A percentile compares a stretch with the other conserved stretches of the same genome.
Evolutionary conservation across 2,797 vertebrate genomes (phyloP).

Genomic region (Gambusia yucatana): DNA sequence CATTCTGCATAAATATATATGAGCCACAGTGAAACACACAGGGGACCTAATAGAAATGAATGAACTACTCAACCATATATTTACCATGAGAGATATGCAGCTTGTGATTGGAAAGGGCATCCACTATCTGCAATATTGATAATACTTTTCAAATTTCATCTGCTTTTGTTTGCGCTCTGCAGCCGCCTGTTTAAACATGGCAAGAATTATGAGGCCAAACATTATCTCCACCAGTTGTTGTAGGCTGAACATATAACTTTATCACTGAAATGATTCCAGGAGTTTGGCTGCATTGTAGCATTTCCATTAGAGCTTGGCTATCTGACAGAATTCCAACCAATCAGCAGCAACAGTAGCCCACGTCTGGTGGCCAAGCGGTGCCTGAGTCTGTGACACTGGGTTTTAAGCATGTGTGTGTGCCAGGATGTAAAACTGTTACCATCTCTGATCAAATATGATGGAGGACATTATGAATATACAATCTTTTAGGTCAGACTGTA

Average conservation of each 20-base stretch:
- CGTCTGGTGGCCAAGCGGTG: conserved; percentile 87
- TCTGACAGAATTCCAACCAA: conserved; percentile 96
- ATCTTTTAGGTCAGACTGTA: conserved; percentile 50
- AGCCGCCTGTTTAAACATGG: conserved; percentile 99
- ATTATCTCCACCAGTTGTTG: conserved; percentile 98
- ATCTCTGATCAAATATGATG: conserved; percentile 69
- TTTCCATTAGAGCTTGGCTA: conserved; percentile 99
- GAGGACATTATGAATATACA: conserved; percentile 54
- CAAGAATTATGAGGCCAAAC: conserved; percentile 99
- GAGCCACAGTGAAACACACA: conserved; percentile 88
- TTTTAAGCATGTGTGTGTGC: conserved; percentile 42
- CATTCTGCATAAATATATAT: conserved; percentile 87
- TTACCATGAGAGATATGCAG: conserved; percentile 98
- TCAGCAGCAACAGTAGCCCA: conserved; percentile 89
- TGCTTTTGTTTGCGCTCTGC: conserved; percentile 99
- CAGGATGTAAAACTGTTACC: conserved; percentile 68
- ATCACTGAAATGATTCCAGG: conserved; percentile 99
- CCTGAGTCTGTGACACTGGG: conserved; percentile 67
- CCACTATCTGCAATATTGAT: conserved; percentile 99
- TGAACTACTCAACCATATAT: conserved; percentile 99
- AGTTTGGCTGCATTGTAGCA: conserved; percentile 98
- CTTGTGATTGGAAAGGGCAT: conserved; percentile 99
- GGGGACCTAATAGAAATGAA: conserved; percentile 99
- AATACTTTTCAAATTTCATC: conserved; percentile 99
- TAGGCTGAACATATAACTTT: conserved; percentile 99